Evolutionary conservation across 2,888 invertebrate genomes (phyloP), one percentile per base, ranked within the genome.

Genomic region (Lasioglossum lativentre): DNA sequence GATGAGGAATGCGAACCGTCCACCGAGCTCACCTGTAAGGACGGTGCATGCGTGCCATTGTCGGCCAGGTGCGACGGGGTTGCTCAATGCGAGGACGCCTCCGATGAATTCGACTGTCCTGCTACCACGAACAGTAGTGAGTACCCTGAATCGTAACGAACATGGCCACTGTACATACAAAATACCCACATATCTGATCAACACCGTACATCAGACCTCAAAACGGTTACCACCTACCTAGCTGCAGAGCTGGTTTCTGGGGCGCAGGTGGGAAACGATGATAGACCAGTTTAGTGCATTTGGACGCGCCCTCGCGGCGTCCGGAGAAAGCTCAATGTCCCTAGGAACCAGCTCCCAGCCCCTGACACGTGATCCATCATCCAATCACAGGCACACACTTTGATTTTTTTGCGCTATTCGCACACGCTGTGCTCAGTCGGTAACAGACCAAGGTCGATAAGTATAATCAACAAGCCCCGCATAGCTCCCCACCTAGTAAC

Each of bases 11-110:
- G 94, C 83, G 91, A 94, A 72, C 88, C 83, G 38, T 83, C 91
- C 47, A 91, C 91, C 8, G 94, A 95, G 86, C 91, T 95, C 82
- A 94, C 93, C 1, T 97, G 97, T 90, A 96, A 96, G 86, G 95
- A 95, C 79, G 96, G 96, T 3, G 80, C 87, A 77, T 98, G 98
- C 93, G 96, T 97, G 42, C 95, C 96, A 5, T 90, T 92, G 12
- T 91, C 91, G 5, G 95, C 95, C 14, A 95, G 96, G 16, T 98
- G 98, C 93, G 96, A 97, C 92, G 95, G 96, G 4, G 34, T 88
- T 0, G 34, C 38, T 0, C 97, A 97, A 91, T 97, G 97, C 92
- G 80, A 93, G 0, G 96, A 96, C 90, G 95, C 95, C 66, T 95
- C 95, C 27, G 97, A 97, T 91, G 97, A 97, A 92, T 75, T 90